Base-by-base conservation (phyloP, 2,113 vertebrate genomes). In the Typhlomys cinereus region DNA sequence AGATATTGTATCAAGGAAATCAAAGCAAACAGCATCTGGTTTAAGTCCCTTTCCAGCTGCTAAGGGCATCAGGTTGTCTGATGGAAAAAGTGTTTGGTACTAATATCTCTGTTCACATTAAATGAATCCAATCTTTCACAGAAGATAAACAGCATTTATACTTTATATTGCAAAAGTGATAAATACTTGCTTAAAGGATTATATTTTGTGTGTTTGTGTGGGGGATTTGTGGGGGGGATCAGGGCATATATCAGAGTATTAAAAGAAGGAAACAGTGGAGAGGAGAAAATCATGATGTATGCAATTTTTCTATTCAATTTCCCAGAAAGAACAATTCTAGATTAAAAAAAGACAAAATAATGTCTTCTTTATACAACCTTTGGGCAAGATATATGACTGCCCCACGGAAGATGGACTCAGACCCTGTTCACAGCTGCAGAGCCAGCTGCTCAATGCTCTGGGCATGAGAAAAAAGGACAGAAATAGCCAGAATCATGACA, bases 361-460 rank as follows among this genome's bases (percentile, higher is more conserved):
- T 2, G 52, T 10, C 6, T 83, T 91, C n/a, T 86, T 25, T 70
- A 8, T 80, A 2, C 17, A 67, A 83, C 18, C 52, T 17, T 93
- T 84, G 90, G 66, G 70, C 74, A 92, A 95, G 79, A 95, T 70
- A 50, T 78, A 90, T 50, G 10, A 76, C 57, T 84, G 34, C 31
- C 41, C 61, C 59, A 89, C 1, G 86, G 75, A 44, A 91, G 50
- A 70, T 25, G 39, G 64, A 88, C 44, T 39, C 27, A 80, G 46
- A 88, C 39, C 4, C 50, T 82, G 44, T 83, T 93, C 54, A 75
- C 74, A 81, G 84, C 48, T 94, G 85, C 10, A 89, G 7, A 90
- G 9, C 59, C 85, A 95, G 89, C 74, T 95, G 92, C 23, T 94
- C 61, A 34, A 62, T 46, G 73, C 80, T 75, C 70, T 52, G 54